phyloP scores from a whole-genome alignment of 2,888 invertebrate species.

The Leptopilina myrica region DNA sequence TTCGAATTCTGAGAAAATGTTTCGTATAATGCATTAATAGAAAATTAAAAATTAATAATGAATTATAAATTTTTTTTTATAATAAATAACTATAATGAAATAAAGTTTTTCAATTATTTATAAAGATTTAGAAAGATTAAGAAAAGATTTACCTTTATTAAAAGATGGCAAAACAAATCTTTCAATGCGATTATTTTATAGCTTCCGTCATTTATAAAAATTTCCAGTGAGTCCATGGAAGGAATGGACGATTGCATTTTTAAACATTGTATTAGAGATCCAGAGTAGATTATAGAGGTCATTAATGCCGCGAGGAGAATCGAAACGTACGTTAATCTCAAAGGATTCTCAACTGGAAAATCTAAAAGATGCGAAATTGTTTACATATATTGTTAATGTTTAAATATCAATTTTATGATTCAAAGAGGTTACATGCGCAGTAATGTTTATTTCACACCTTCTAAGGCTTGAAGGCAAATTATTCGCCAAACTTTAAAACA shows the following conservation, averaged over 20 bases:
- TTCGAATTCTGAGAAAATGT: too few relatives aligned
- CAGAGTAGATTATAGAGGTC: constrained; percentile 65
- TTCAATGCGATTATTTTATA: constrained; percentile 61
- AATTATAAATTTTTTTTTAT: too few relatives aligned
- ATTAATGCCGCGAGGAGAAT: constrained; percentile 55
- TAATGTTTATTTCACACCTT: constrained; percentile 36
- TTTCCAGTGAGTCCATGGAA: constrained; percentile 66
- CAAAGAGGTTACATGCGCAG: too few relatives aligned
- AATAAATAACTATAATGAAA: too few relatives aligned
- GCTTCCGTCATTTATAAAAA: constrained; percentile 61
- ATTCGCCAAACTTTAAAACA: constrained; percentile 52
- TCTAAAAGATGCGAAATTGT: neutral
- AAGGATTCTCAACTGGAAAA: neutral
- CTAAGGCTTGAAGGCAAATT: constrained; percentile 59
- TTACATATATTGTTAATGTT: neutral
- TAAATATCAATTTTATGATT: too few relatives aligned
- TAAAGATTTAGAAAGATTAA: too few relatives aligned
- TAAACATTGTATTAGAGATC: constrained; percentile 65
- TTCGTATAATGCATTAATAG: too few relatives aligned
- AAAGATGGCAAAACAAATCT: neutral
- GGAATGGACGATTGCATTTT: constrained; percentile 56
- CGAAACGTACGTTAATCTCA: neutral
- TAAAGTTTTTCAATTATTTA: too few relatives aligned
- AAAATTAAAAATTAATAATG: too few relatives aligned
- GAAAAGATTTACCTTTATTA: too few relatives aligned